Evolutionary conservation across 2,113 vertebrate genomes (phyloP).

Genomic region (Gymnogyps californianus): DNA sequence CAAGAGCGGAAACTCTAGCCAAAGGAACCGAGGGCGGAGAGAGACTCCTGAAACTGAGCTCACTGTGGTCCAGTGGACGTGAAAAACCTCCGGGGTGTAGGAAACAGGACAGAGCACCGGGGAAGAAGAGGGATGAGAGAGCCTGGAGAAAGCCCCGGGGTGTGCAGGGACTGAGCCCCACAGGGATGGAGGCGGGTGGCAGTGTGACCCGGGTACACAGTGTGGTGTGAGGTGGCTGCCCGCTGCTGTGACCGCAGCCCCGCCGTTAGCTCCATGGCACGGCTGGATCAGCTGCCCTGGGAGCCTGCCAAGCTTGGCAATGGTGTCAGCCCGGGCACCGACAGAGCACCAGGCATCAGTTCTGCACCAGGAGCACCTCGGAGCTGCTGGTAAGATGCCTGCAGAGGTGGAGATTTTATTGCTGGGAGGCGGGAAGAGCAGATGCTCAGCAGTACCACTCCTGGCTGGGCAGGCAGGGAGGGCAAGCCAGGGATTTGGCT

Average conservation of each 20-base stretch:
- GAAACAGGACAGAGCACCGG: background rate
- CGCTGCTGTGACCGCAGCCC: accelerated
- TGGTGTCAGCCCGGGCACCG: background rate
- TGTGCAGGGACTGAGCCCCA: background rate
- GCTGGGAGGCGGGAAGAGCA: background rate
- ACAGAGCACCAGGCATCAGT: accelerated
- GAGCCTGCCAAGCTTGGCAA: background rate
- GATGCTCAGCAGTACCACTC: background rate
- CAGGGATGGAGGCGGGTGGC: accelerated
- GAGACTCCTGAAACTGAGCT: background rate
- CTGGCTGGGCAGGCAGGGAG: background rate
- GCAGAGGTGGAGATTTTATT: background rate
- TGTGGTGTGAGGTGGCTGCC: background rate
- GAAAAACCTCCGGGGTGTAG: background rate
- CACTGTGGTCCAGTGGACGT: background rate
- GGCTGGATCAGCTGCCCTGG: background rate
- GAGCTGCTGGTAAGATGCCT: background rate
- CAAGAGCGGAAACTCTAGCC: background rate
- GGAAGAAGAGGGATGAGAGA: background rate
- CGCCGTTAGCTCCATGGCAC: background rate
- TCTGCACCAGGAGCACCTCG: background rate
- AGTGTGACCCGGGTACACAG: accelerated
- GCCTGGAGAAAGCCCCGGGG: background rate
- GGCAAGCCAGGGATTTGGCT: background rate
- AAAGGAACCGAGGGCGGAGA: background rate